These are phyloP conservation scores for Meloidogyne chitwoodi DNA, from an alignment of 1,140 invertebrate genomes.

Conservation along the genomic window DNA sequence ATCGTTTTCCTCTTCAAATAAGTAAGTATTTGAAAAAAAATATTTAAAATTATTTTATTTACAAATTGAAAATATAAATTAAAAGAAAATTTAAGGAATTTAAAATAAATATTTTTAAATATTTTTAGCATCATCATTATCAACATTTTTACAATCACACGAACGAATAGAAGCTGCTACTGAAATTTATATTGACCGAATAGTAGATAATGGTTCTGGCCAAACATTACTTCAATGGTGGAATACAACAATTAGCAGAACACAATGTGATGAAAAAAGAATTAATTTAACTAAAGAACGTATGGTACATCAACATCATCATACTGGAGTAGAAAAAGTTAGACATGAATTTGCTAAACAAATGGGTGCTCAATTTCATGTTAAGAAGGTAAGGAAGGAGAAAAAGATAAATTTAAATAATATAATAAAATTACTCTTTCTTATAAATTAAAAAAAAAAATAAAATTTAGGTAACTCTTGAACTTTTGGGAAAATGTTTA, in stretches of 20 bases:
- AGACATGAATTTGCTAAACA: slow-evolving; percentile 19
- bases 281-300: slow-evolving; percentile 25
- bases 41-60: no score
- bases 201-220: slow-evolving; percentile 8
- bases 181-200: not conserved
- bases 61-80: no score
- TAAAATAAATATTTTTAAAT: not conserved
- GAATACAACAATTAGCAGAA: slow-evolving; percentile 15
- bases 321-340: slow-evolving; percentile 1
- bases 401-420: no score
- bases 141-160: not conserved
- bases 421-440: no score
- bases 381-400: slow-evolving; percentile 13
- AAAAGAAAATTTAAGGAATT: not conserved
- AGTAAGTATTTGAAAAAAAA: not conserved
- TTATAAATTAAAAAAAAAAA: no score
- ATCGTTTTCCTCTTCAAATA: not conserved
- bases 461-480: slow-evolving; percentile 15
- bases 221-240: slow-evolving; percentile 24
- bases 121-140: not conserved
- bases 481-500: slow-evolving; percentile 19
- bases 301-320: slow-evolving; percentile 12
- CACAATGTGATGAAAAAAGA: slow-evolving; percentile 13
- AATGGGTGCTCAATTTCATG: slow-evolving; percentile 29
- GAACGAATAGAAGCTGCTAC: not conserved